These are phyloP conservation scores for Lagopus muta DNA, from an alignment of 2,113 vertebrate genomes.

Conservation along the genomic window DNA sequence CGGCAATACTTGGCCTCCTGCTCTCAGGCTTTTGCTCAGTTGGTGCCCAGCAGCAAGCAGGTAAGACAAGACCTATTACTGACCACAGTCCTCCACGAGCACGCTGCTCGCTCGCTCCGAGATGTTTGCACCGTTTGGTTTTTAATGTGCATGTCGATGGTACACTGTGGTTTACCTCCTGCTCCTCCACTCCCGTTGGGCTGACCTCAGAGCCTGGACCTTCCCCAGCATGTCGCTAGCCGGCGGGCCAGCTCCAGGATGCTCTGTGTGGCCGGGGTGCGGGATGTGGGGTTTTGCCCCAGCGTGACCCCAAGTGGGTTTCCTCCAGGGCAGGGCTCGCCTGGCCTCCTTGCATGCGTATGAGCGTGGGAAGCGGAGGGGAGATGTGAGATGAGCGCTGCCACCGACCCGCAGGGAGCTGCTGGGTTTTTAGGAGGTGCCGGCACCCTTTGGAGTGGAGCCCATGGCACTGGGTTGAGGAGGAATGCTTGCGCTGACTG, in stretches of 20 bases:
- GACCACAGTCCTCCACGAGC: rapidly evolving
- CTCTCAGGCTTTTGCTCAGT: conserved; percentile 75
- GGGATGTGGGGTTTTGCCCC: neutral
- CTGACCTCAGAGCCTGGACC: neutral
- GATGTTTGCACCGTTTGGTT: neutral
- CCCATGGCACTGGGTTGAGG: neutral
- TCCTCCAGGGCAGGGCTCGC: neutral
- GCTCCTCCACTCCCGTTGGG: neutral
- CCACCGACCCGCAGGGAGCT: neutral
- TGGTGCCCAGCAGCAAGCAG: conserved; percentile 78
- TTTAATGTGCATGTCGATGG: neutral
- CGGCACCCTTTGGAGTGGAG: neutral
- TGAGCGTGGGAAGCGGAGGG: neutral
- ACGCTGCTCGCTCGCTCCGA: rapidly evolving
- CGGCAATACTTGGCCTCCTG: conserved; percentile 79
- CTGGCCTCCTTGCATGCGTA: neutral
- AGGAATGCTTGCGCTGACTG: neutral
- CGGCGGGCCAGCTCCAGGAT: neutral
- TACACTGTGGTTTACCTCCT: neutral
- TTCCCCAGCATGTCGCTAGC: neutral
- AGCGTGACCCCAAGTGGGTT: neutral
- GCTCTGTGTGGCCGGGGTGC: neutral
- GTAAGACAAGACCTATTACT: conserved; percentile 45
- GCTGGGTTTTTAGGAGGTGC: neutral
- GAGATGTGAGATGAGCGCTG: neutral